Evolutionary conservation across 2,888 invertebrate species (phyloP), one percentile per base, ranked within the genome.

Genomic region (Torymus tubicola): DNA sequence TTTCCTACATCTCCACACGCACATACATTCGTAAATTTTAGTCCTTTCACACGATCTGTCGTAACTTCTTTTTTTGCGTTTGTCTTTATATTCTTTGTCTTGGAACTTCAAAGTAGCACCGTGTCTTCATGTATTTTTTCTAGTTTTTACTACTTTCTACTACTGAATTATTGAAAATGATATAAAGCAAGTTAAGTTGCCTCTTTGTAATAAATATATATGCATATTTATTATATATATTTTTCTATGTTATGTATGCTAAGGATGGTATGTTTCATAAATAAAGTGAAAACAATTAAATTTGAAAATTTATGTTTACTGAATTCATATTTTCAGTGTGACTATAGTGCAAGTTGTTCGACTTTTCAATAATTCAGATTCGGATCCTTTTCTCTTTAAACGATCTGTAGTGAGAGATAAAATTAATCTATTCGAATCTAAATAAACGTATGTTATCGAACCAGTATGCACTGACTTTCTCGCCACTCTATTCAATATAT

Each of bases 91-190:
- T 50, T 67, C 18, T 69, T 69, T 71, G 53, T 74, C 74, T 80
- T 88, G 89, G 88, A 89, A 88, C 88, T 88, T 87, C 86, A 81
- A 85, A 84, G 85, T 88, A 89, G 89, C 89, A 89, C 89, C 89
- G 88, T 87, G 86, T 87, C 86, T 86, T 86, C 82, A 78, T 81
- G 83, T 79, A 83, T 78, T 60, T 60, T 58, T 58, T 55, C 53
- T 71, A 53, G 57, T 55, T n/a, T 75, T 75, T 76, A 70, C 64
- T 71, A 72, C 71, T 63, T 57, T 77, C 53, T 69, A 70, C 61
- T 53, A 73, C 64, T 81, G 72, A 79, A 82, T 73, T 64, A 79
- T 80, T 80, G 68, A 78, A 78, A 80, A 75, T 60, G 21, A 81
- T 60, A 64, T 60, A 74, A 16, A 71, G 78, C 69, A 80, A 81